These are phyloP conservation scores for Brienomyrus longianalis DNA, from an alignment of 2,113 vertebrate genomes.

Conservation along the genomic window DNA sequence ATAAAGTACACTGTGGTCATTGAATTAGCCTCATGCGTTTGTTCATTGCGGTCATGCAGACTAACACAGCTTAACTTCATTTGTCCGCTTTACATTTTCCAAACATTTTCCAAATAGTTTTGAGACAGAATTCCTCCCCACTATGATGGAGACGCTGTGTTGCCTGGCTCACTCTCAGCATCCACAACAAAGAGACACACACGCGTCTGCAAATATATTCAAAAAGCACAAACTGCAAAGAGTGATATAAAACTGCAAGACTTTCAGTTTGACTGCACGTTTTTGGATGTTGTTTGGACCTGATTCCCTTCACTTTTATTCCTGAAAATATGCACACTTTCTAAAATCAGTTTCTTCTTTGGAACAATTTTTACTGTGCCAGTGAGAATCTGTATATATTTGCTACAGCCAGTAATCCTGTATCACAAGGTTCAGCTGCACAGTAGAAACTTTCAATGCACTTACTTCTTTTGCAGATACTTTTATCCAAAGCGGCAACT, in stretches of 20 bases:
- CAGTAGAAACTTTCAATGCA: neutral
- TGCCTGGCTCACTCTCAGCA: neutral
- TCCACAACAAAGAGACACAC: neutral
- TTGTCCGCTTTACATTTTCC: neutral
- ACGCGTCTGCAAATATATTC: neutral
- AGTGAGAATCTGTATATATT: neutral
- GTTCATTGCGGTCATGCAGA: constrained; percentile 28
- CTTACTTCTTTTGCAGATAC: neutral
- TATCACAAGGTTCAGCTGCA: neutral
- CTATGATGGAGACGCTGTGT: neutral
- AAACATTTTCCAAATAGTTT: neutral
- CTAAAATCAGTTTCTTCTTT: neutral
- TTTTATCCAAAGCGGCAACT: neutral
- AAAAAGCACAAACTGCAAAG: neutral
- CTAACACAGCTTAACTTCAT: neutral
- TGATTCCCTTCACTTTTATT: neutral
- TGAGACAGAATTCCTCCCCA: neutral
- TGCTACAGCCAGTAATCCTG: neutral
- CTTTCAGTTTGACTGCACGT: neutral
- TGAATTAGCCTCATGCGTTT: constrained; percentile 54
- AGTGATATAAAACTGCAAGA: neutral
- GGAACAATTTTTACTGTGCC: neutral
- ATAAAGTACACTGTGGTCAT: constrained; percentile 99
- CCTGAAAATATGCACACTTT: neutral
- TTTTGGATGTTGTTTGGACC: neutral